Base-by-base conservation (phyloP, 2,113 vertebrate genomes). In the Canis aureus region DNA sequence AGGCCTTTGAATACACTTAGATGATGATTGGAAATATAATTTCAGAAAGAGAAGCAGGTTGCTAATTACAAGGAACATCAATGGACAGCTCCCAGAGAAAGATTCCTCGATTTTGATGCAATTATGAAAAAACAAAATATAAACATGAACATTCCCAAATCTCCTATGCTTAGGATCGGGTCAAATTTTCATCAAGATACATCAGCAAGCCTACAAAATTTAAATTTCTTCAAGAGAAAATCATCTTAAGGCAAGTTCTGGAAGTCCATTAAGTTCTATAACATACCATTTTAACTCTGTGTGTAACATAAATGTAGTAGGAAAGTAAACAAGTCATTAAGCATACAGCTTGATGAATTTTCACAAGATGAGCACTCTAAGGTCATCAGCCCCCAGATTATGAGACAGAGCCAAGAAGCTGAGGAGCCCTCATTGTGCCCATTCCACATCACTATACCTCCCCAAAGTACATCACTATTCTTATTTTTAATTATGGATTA, bases 41-140 rank as follows among this genome's bases (percentile, higher is more conserved):
- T 94, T 93, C 90, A 97, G 67, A 96, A 97, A 97, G 67, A 92
- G 87, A 94, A 96, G 59, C 76, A 97, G 88, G 51, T 94, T 87
- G 79, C 22, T 97, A 94, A 89, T 96, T 98, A 91, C 62, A 89
- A 73, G 32, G 32, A 95, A 51, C 49, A 86, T 57, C 79, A 83
- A 74, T 71, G 88, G 90, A 89, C 57, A 80, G 23, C 23, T 94
- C 55, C 25, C 23, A 95, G 89, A 79, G 51, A 92, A 91, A 81
- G 17, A 95, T 8, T 91, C 71, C 43, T 94, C 59, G 92, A 89
- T 89, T 88, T 82, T 79, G 79, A 55, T 51, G 8, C 49, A 94
- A 94, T 85, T 94, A 94, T 78, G 55, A 78, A 83, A 91, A 86
- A 81, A 32, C 2, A 71, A 57, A 84, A 59, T 64, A 59, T 19